Evolutionary conservation across 1,140 invertebrate species (phyloP), one percentile per base, ranked within the genome.

Genomic region (Battus philenor): DNA sequence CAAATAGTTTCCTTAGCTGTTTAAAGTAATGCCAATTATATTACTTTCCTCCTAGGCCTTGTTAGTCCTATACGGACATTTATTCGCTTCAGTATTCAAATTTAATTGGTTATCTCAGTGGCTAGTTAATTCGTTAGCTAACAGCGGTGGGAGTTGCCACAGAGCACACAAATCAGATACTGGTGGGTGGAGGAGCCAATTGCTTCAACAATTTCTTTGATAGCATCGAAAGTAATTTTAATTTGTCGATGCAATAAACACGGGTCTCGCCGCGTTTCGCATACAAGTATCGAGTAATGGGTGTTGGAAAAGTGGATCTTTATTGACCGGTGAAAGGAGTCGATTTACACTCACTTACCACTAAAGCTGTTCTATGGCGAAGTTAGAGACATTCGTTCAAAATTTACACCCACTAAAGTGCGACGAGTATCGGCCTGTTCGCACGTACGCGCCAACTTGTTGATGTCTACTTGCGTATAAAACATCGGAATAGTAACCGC

Each of bases 301-400:
- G 4, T 33, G 56, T 64, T 75, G 67, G 65, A 77, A 77, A 76
- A 72, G 67, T 71, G 62, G 65, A 65, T 66, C 64, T 74, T 70
- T 71, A 70, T 70, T 67, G 59, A 64, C 39, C 41, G 64, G 76
- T 75, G 76, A 80, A 80, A 80, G 68, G 76, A 54, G 65, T 59
- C 39, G 50, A 62, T 57, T 59, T 66, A 63, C 50, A 57, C n/a
- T n/a, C n/a, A n/a, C n/a, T n/a, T n/a, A 53, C 49, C 52, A 59
- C 55, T 62, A 59, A 54, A 53, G 50, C 50, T 58, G 55, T 53
- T 54, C 38, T 32, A 57, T 46, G 54, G 50, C 49, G 46, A 22
- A 57, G 52, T 8, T 41, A 54, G 57, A 56, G 51, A 59, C 60
- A 62, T 67, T 71, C 65, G 59, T 58, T 70, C 33, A 56, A 3